Evolutionary conservation across 2,113 vertebrate species (phyloP).

Genomic region (Pipa parva): DNA sequence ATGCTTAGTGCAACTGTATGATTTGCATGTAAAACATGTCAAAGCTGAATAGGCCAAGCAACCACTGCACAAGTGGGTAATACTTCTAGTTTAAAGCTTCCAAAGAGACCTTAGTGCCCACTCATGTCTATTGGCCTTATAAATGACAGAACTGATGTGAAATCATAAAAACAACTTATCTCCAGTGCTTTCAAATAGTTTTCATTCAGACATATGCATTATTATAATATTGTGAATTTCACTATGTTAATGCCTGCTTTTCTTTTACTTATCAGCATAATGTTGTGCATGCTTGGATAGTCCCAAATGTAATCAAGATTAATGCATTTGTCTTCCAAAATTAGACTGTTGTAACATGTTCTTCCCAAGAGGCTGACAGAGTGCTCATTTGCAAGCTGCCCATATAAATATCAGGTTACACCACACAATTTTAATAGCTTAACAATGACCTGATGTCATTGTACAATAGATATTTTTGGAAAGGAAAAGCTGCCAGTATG

Average conservation of each 20-base stretch:
- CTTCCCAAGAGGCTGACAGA: slow-evolving; percentile 21
- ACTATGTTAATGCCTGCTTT: not conserved
- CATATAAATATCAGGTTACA: slow-evolving; percentile 25
- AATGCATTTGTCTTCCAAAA: slow-evolving; percentile 23
- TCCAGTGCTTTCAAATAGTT: too few species aligned
- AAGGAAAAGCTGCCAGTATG: not conserved
- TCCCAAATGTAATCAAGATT: not conserved
- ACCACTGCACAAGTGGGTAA: too few species aligned
- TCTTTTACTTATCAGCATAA: not conserved
- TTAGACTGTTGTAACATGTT: slow-evolving; percentile 16
- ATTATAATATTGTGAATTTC: not conserved
- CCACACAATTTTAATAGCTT: slow-evolving; percentile 10
- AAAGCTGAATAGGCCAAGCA: too few species aligned
- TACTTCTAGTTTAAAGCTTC: too few species aligned
- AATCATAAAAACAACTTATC: too few species aligned
- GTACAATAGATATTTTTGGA: slow-evolving; percentile 9
- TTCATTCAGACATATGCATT: too few species aligned
- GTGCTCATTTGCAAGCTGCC: slow-evolving; percentile 30
- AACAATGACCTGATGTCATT: slow-evolving; percentile 26
- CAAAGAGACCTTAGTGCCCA: too few species aligned
- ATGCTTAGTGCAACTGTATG: too few species aligned
- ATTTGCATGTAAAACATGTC: too few species aligned
- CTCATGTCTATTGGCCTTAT: too few species aligned
- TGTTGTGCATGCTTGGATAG: not conserved
- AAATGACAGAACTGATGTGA: too few species aligned